Percentiles rank a stretch among this genome's conserved stretches.
phyloP scores from a whole-genome alignment of 1,140 invertebrate genomes.

The Glomeris maerens region DNA sequence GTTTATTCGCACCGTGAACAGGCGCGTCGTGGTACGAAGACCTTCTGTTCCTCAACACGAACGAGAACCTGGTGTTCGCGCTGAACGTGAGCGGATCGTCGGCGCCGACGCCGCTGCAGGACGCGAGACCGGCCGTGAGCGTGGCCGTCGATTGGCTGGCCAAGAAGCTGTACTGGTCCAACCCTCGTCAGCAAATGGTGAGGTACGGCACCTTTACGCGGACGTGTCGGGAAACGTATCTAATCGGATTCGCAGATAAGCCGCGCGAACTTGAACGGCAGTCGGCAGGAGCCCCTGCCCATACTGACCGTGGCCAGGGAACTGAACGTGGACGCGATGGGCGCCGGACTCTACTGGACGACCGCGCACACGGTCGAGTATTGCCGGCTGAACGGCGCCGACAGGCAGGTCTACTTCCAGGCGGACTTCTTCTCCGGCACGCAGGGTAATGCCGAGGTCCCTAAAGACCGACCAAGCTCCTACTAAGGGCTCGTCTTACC shows the following conservation, averaged over 20 bases:
- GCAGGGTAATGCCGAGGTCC: conserved; percentile 37
- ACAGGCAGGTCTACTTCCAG: conserved; percentile 53
- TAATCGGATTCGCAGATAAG: conserved; percentile 39
- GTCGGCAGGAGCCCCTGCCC: conserved; percentile 55
- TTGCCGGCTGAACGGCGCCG: conserved; percentile 58
- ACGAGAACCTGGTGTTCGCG: conserved; percentile 50
- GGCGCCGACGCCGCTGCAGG: conserved; percentile 37
- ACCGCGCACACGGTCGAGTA: conserved; percentile 66
- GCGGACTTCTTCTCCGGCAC: conserved; percentile 60
- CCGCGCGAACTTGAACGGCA: conserved; percentile 47
- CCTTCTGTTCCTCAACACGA: conserved; percentile 53
- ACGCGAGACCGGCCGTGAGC: conserved; percentile 54
- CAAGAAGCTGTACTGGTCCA: conserved; percentile 76
- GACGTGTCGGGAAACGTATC: conserved; percentile 8
- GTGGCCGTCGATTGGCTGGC: conserved; percentile 79
- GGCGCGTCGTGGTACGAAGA: conserved; percentile 55
- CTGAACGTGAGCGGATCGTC: conserved; percentile 48
- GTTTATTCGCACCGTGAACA: no score
- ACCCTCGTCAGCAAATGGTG: conserved; percentile 53
- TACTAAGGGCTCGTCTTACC: neutral
- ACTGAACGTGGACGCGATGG: conserved; percentile 60
- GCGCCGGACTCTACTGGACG: conserved; percentile 74
- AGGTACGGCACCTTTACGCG: conserved; percentile 1
- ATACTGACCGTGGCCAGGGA: conserved; percentile 62
- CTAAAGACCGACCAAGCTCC: neutral